These are phyloP conservation scores for Presbytis comata DNA, from an alignment of 2,797 vertebrate genomes.

Conservation along the genomic window DNA sequence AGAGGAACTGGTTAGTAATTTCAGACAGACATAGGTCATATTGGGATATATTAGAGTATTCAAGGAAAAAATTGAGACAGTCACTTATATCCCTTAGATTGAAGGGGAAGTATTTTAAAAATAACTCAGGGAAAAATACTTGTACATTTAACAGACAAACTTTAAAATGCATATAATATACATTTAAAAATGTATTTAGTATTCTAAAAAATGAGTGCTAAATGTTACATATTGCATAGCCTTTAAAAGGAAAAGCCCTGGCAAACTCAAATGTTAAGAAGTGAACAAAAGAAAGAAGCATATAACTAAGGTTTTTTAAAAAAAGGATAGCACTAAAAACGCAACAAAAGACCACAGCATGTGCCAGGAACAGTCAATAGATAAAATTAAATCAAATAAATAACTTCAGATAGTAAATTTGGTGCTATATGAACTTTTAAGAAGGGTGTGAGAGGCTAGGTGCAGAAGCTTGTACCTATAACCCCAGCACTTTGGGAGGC, in stretches of 20 bases:
- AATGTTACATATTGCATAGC: neutral
- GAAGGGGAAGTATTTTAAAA: neutral
- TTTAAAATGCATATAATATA: neutral
- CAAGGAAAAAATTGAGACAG: neutral
- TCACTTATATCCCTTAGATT: neutral
- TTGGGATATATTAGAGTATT: neutral
- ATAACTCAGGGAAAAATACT: neutral
- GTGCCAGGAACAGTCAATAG: neutral
- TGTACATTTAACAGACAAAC: neutral
- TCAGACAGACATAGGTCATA: neutral
- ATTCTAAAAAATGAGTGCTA: neutral
- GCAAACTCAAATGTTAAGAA: neutral
- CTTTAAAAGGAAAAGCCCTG: neutral
- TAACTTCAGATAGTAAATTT: neutral
- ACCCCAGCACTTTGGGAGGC: neutral
- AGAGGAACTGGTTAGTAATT: neutral
- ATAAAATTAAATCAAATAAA: neutral
- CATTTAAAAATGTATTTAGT: neutral
- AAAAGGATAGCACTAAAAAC: neutral
- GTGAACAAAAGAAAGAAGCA: neutral
- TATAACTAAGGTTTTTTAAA: neutral
- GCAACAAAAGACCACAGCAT: neutral
- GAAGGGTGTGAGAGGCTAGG: neutral
- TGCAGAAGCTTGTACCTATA: neutral
- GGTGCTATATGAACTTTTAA: neutral